Evolutionary conservation across 2,797 vertebrate species (phyloP).

Genomic region (Argentina silus): DNA sequence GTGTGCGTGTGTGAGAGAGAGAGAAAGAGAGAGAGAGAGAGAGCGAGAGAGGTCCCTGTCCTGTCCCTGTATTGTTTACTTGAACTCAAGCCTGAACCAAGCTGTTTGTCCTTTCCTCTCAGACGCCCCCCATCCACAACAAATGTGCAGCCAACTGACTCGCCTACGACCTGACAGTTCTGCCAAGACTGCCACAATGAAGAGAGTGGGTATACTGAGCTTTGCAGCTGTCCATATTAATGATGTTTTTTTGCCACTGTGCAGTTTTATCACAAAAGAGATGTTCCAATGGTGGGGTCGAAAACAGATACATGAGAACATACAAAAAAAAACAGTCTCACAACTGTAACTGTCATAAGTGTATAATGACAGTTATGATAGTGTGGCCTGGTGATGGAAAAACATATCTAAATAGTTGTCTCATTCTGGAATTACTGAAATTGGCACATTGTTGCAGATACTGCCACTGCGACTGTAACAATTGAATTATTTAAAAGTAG

Average conservation of each 20-base stretch:
- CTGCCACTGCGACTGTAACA: too few relatives aligned
- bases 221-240: conserved; percentile 20
- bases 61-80: not conserved
- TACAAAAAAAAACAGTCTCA: not conserved
- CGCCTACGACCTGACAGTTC: conserved; percentile 39
- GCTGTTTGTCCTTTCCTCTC: conserved; percentile 39
- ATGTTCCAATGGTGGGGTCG: too few relatives aligned
- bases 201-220: conserved; percentile 35
- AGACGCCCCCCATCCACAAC: conserved; percentile 35
- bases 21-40: not conserved
- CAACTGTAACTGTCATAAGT: not conserved
- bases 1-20: not conserved
- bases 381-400: too few relatives aligned
- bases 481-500: not conserved
- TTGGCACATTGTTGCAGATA: too few relatives aligned
- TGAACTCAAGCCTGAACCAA: conserved; percentile 32
- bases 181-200: conserved; percentile 16
- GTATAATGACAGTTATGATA: too few relatives aligned
- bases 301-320: not conserved
- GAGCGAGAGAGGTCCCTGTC: not conserved
- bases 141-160: conserved; percentile 50
- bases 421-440: too few relatives aligned
- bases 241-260: conserved; percentile 20
- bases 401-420: too few relatives aligned
- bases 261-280: not conserved